A percentile compares a stretch with the other conserved stretches of the same genome.
These are phyloP conservation scores for Toxotes chatareus DNA, from an alignment of 2,113 vertebrate genomes.

Conservation along the genomic window DNA sequence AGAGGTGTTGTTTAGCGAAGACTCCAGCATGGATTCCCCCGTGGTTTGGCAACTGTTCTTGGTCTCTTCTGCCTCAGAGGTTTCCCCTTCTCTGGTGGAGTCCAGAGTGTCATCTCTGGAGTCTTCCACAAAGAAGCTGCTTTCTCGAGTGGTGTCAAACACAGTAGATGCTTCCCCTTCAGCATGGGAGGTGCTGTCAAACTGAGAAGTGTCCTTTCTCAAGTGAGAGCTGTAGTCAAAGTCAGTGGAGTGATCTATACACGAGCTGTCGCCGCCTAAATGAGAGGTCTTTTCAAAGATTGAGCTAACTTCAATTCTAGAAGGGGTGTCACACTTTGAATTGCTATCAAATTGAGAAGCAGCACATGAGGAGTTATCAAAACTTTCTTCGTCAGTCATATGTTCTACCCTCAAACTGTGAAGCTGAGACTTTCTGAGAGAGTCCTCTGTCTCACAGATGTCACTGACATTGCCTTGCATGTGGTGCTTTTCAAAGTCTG, in stretches of 20 bases:
- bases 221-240: slow-evolving; percentile 56
- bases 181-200: slow-evolving; percentile 38
- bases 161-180: slow-evolving; percentile 51
- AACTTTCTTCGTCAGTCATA: slow-evolving; percentile 52
- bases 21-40: slow-evolving; percentile 65
- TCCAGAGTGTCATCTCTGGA: slow-evolving; percentile 64
- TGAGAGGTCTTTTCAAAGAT: slow-evolving; percentile 57
- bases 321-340: slow-evolving; percentile 48
- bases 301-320: slow-evolving; percentile 48
- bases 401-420: slow-evolving; percentile 55
- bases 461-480: slow-evolving; percentile 35
- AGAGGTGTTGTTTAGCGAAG: slow-evolving; percentile 70
- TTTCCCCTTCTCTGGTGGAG: slow-evolving; percentile 56
- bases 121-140: slow-evolving; percentile 49
- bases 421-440: slow-evolving; percentile 45
- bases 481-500: slow-evolving; percentile 37
- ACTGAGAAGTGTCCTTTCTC: slow-evolving; percentile 54
- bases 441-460: slow-evolving; percentile 44
- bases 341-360: slow-evolving; percentile 51
- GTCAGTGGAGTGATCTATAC: slow-evolving; percentile 45
- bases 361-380: slow-evolving; percentile 43
- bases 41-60: slow-evolving; percentile 50
- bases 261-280: slow-evolving; percentile 38
- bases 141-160: slow-evolving; percentile 60
- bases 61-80: slow-evolving; percentile 59